Base-by-base conservation (phyloP, 2,113 vertebrate species). In the Atlantisia rogersi region DNA sequence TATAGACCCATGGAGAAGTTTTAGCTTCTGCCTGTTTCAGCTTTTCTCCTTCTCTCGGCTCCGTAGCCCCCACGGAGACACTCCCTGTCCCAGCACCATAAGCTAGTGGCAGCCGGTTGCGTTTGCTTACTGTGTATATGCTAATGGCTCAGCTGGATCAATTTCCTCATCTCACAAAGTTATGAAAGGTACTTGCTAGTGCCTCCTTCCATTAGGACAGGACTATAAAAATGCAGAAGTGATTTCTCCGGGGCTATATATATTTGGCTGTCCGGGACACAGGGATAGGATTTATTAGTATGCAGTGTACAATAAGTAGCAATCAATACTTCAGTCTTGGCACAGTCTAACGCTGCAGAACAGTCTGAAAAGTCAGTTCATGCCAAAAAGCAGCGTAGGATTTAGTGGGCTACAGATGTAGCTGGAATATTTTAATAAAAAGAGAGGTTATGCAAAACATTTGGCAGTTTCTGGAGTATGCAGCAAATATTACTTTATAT, bases 291-390 rank as follows among this genome's bases (percentile, higher is more conserved):
- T 96, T 93, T 95, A 95, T 97, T 93, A 95, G 56, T 17, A 68
- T 83, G 84, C 77, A 5, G 40, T 58, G 46, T 79, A 60, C 74
- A 70, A 24, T 74, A 92, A 96, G 94, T 64, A 94, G 84, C 89
- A 94, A 95, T 95, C 91, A 91, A 90, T 94, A 95, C 82, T 92
- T 87, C 42, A 77, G 58, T 80, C 81, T 83, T 97, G 96, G 96
- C 91, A 78, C 48, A 68, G 68, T 74, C 77, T 56, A 77, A 67
- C 46, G 63, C 84, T 83, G 91, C 96, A 95, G 91, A 97, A 19
- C 46, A 77, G 40, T 56, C 71, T 88, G 79, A 94, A 94, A 90
- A 83, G 25, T 48, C 5, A 94, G 20, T 29, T 92, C 46, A 46
- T 86, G 86, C 91, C 92, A 94, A 97, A 95, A 59, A 91, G 63